phyloP scores from a whole-genome alignment of 2,797 vertebrate species.

The Spondyliosoma cantharus region DNA sequence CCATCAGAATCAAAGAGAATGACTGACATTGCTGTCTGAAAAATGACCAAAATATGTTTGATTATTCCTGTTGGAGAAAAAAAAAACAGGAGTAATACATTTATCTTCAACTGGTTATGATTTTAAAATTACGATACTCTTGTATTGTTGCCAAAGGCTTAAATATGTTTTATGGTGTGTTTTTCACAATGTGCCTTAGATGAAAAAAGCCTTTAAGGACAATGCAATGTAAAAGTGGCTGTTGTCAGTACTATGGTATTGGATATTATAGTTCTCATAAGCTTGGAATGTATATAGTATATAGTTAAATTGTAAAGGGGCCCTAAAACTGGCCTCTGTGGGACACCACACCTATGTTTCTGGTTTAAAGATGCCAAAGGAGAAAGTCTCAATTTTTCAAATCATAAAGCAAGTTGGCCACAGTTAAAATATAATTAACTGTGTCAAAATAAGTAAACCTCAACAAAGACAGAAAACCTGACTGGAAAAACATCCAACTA shows the following conservation, averaged over 20 bases:
- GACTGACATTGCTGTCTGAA: background rate
- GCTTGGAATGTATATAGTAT: no score
- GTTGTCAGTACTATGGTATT: background rate
- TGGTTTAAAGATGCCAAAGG: background rate
- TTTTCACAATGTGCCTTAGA: no score
- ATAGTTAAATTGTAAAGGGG: slow-evolving; percentile 1
- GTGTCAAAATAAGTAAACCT: background rate
- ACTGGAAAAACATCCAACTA: slow-evolving; percentile 11
- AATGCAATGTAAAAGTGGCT: background rate
- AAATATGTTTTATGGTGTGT: no score
- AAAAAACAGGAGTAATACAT: background rate
- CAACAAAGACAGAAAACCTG: slow-evolving; percentile 7
- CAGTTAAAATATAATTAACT: background rate
- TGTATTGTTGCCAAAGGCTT: no score
- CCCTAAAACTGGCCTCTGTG: slow-evolving; percentile 5
- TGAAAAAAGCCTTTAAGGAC: background rate
- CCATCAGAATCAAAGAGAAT: background rate
- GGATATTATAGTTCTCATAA: background rate
- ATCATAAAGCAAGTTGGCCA: background rate
- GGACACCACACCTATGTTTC: background rate
- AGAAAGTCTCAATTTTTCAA: background rate
- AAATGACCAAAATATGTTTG: background rate
- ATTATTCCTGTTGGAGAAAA: background rate
- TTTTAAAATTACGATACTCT: no score
- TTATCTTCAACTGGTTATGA: no score